Percentiles rank a stretch among this genome's conserved stretches.
Conservation (phyloP, 2,113 vertebrate species). For the Merops nubicus region DNA sequence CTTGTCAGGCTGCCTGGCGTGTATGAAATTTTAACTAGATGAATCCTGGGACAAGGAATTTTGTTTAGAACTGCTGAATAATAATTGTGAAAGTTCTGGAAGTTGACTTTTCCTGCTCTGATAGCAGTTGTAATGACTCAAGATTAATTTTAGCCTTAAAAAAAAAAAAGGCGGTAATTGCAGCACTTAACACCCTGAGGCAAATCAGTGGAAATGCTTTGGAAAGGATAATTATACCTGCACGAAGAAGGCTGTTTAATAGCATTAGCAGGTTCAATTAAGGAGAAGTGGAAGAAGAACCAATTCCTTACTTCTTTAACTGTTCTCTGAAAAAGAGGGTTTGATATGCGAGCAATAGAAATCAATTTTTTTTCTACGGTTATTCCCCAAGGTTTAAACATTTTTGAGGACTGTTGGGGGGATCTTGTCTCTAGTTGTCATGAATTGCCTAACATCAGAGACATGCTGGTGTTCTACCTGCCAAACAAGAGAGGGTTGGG, state of each 20-base stretch:
- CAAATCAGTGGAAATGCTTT: slow-evolving; percentile 57
- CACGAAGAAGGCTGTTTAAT: slow-evolving; percentile 40
- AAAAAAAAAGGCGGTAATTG: slow-evolving; percentile 35
- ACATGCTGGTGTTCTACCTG: neutral
- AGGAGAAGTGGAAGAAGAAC: neutral
- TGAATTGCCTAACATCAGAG: neutral
- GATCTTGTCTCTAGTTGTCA: neutral
- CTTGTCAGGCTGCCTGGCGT: neutral
- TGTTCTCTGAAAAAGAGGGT: slow-evolving; percentile 9
- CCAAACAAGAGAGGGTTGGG: neutral
- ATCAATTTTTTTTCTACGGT: neutral
- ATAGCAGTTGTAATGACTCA: slow-evolving; percentile 14
- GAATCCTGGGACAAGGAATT: neutral
- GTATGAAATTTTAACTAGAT: slow-evolving; percentile 14
- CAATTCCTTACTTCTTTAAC: slow-evolving; percentile 24
- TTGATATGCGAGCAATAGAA: neutral
- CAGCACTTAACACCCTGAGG: slow-evolving; percentile 38
- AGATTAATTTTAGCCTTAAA: slow-evolving; percentile 59
- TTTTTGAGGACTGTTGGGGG: neutral
- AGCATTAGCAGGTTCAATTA: slow-evolving; percentile 58
- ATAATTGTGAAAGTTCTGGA: neutral
- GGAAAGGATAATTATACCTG: slow-evolving; percentile 69
- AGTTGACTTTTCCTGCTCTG: slow-evolving; percentile 14
- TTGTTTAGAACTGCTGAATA: slow-evolving; percentile 1
- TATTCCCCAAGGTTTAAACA: neutral